phyloP scores from a whole-genome alignment of 2,888 invertebrate species.

The Ypsolopha scabrella region DNA sequence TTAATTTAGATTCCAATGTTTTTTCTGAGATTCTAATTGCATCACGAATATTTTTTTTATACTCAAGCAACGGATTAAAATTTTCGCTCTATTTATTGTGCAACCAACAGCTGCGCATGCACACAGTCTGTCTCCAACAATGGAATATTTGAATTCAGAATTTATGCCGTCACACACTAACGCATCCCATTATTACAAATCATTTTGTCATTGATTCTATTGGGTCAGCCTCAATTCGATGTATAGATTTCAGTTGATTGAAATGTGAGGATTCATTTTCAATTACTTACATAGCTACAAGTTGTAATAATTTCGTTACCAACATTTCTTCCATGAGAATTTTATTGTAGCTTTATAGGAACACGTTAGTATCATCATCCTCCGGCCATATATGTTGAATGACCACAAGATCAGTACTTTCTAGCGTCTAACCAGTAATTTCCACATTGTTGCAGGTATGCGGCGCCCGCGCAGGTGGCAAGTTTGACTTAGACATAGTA shows the following conservation, averaged over 20 bases:
- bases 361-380: too few species aligned
- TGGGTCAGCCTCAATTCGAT: conserved; percentile 14
- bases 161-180: conserved; percentile 39
- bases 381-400: too few species aligned
- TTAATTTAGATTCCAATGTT: too few species aligned
- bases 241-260: too few species aligned
- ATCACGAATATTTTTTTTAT: too few species aligned
- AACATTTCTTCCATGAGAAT: too few species aligned
- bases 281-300: too few species aligned
- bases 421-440: conserved; percentile 9
- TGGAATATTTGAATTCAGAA: conserved; percentile 29
- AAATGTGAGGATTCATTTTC: too few species aligned
- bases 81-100: background rate
- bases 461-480: background rate
- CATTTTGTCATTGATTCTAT: conserved; percentile 32
- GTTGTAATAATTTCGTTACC: too few species aligned
- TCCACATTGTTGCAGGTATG: conserved; percentile 8
- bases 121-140: conserved; percentile 21
- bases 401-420: conserved; percentile 7
- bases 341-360: too few species aligned
- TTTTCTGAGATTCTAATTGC: too few species aligned
- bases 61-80: background rate
- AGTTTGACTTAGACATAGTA: background rate
- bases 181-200: conserved; percentile 26
- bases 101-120: background rate